A percentile compares a stretch with the other conserved stretches of the same genome.
Evolutionary conservation across 2,888 invertebrate species (phyloP).

Genomic region (Pasiphila rectangulata): DNA sequence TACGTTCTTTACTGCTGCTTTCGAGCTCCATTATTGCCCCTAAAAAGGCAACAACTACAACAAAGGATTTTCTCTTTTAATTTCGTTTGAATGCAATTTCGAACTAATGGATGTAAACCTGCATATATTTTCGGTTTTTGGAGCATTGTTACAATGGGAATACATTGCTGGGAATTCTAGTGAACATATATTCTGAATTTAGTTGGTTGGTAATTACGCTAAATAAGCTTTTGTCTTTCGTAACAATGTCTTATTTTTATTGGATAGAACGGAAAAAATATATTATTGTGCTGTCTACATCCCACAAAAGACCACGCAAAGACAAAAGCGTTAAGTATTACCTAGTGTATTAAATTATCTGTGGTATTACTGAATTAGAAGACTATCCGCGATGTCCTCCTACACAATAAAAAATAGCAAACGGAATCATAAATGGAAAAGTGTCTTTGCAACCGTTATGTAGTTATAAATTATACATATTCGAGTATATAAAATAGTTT

Average conservation of each 20-base stretch:
- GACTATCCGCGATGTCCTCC: too few relatives aligned
- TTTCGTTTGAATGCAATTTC: conserved; percentile 48
- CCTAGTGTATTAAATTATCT: too few relatives aligned
- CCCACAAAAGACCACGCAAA: background rate
- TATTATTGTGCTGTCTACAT: too few relatives aligned
- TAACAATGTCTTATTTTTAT: background rate
- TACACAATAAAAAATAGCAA: too few relatives aligned
- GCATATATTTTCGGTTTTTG: conserved; percentile 28
- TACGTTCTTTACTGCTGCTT: conserved; percentile 42
- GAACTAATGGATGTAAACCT: conserved; percentile 38
- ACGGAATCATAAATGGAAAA: too few relatives aligned
- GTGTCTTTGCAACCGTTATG: too few relatives aligned
- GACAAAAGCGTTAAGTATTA: too few relatives aligned
- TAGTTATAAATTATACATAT: too few relatives aligned
- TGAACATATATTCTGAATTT: conserved; percentile 3
- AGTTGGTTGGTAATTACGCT: background rate
- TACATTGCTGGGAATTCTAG: background rate
- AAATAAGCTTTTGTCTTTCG: conserved; percentile 5
- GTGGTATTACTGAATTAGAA: too few relatives aligned
- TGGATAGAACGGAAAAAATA: too few relatives aligned
- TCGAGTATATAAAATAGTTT: too few relatives aligned
- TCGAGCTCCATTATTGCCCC: conserved; percentile 47
- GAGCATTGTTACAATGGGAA: conserved; percentile 7
- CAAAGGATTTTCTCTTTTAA: conserved; percentile 47
- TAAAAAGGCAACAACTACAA: conserved; percentile 44